phyloP scores from a whole-genome alignment of 2,888 invertebrate species.

The Amblyteles armatorius region DNA sequence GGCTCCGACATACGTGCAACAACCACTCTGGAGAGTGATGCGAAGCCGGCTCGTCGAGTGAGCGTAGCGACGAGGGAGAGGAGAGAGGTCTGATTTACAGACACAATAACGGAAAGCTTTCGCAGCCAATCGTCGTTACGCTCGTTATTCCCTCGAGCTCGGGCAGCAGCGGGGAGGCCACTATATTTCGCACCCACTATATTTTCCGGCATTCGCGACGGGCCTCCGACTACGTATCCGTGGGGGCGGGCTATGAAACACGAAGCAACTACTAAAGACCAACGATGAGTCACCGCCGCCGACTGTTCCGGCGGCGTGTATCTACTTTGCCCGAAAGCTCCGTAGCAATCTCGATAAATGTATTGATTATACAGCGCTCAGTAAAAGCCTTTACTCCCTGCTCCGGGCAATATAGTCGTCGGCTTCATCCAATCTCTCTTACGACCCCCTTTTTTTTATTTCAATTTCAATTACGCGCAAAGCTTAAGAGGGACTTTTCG shows the following conservation, averaged over 20 bases:
- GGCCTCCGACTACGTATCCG: neutral
- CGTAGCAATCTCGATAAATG: conserved; percentile 53
- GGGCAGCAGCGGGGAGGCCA: conserved; percentile 52
- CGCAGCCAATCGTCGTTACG: conserved; percentile 66
- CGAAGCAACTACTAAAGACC: conserved; percentile 8
- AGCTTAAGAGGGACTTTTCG: too few relatives aligned
- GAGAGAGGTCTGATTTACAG: conserved; percentile 66
- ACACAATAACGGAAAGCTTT: conserved; percentile 67
- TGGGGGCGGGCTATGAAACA: neutral
- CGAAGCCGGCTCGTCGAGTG: conserved; percentile 7
- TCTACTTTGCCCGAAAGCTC: conserved; percentile 13
- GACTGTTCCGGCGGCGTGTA: neutral
- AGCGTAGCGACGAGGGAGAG: conserved; percentile 16
- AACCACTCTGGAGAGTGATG: neutral
- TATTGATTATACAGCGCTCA: conserved; percentile 30
- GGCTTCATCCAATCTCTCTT: conserved; percentile 42
- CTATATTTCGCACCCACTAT: conserved; percentile 57
- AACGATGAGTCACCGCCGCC: conserved; percentile 27
- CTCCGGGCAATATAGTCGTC: conserved; percentile 24
- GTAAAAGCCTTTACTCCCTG: conserved; percentile 5
- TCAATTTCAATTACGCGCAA: conserved; percentile 13
- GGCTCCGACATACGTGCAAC: conserved; percentile 1
- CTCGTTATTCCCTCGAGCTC: conserved; percentile 53
- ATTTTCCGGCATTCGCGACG: conserved; percentile 53
- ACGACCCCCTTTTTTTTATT: neutral